phyloP scores from a whole-genome alignment of 1,140 invertebrate species.

The Magallana angulata region DNA sequence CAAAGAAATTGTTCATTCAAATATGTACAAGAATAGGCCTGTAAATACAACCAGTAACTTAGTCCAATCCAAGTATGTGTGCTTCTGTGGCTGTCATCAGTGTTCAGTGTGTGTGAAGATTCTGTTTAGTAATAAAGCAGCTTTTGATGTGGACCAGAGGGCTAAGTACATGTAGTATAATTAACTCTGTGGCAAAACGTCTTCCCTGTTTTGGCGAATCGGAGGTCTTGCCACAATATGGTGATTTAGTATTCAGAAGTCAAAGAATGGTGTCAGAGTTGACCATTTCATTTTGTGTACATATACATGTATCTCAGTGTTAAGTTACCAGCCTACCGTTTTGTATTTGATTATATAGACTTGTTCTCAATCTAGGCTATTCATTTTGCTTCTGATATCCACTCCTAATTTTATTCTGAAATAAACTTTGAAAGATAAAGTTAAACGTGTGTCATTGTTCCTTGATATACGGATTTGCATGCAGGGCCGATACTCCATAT shows the following conservation, averaged over 20 bases:
- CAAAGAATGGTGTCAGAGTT: not conserved
- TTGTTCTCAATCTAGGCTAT: constrained; percentile 24
- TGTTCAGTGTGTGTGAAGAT: not conserved
- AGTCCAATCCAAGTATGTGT: not conserved
- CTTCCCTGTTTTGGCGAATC: not conserved
- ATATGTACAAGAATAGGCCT: too few relatives aligned
- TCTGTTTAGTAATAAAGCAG: not conserved
- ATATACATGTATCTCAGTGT: not conserved
- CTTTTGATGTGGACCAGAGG: constrained; percentile 11
- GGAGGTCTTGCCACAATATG: not conserved
- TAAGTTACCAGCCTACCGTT: constrained; percentile 19
- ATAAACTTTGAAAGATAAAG: not conserved
- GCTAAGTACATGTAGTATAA: not conserved
- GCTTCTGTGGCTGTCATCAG: not conserved
- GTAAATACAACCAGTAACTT: too few relatives aligned
- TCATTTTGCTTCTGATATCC: constrained; percentile 31
- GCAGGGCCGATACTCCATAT: too few relatives aligned
- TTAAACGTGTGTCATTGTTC: too few relatives aligned
- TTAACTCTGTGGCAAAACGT: not conserved
- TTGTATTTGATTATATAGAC: constrained; percentile 8
- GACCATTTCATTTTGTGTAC: not conserved
- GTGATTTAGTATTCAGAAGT: constrained; percentile 16
- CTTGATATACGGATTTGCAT: too few relatives aligned
- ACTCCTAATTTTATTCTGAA: constrained; percentile 38
- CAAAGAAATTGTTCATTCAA: too few relatives aligned